A percentile compares a stretch with the other conserved stretches of the same genome.
These are phyloP conservation scores for Dryadula phaetusa DNA, from an alignment of 2,888 invertebrate genomes.

Conservation along the genomic window DNA sequence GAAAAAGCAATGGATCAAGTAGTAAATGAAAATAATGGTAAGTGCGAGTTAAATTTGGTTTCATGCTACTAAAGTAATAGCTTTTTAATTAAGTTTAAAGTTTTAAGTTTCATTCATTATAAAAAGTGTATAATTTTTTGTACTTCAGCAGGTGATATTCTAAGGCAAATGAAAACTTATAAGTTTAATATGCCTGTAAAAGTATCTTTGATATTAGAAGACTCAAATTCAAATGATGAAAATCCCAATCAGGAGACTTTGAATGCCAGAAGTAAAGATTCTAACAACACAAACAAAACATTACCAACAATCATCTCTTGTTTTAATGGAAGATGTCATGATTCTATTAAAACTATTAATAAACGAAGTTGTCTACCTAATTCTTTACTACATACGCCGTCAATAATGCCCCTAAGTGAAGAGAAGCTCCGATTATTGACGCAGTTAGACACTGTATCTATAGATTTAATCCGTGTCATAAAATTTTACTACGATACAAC, in stretches of 20 bases:
- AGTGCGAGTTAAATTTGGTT: slow-evolving; percentile 2
- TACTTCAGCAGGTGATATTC: background rate
- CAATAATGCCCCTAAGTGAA: too few species aligned
- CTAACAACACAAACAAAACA: background rate
- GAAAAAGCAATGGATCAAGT: background rate
- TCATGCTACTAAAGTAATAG: background rate
- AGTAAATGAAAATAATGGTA: background rate
- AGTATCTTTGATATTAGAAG: slow-evolving; percentile 6
- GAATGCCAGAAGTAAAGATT: background rate
- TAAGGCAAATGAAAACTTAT: slow-evolving; percentile 24
- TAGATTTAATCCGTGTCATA: slow-evolving; percentile 1
- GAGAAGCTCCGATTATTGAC: background rate
- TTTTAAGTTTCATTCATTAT: too few species aligned
- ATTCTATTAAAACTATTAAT: background rate
- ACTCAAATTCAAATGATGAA: background rate
- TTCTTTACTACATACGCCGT: background rate
- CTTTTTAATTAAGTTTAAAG: too few species aligned
- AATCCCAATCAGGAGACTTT: background rate
- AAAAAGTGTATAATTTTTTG: too few species aligned
- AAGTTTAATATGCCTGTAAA: slow-evolving; percentile 18
- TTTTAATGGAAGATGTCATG: background rate
- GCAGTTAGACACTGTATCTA: slow-evolving; percentile 1
- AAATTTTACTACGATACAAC: background rate
- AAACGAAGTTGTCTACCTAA: background rate
- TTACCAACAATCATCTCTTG: background rate